Evolutionary conservation across 2,797 vertebrate genomes (phyloP), one percentile per base, ranked within the genome.

Genomic region (Sitta carolinensis): DNA sequence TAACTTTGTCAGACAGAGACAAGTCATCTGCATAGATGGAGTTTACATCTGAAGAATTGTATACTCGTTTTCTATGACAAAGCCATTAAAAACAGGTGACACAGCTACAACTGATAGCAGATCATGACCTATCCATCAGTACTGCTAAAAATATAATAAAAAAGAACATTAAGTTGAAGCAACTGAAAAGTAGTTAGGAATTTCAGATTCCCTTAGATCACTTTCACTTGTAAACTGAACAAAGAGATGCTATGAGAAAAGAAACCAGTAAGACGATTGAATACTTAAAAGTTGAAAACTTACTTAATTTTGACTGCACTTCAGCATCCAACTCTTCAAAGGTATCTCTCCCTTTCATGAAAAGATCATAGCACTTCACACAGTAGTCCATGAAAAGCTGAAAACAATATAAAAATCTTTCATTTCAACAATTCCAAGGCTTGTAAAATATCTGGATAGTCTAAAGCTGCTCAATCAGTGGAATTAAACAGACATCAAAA

Each of bases 371-470:
- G 77, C 98, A 98, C 73, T 99, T 98, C 76, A 97, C 96, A 32
- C 97, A 97, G 81, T 99, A 99, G 54, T 99, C 98, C 76, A 98
- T 66, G 93, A 99, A 99, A 58, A 99, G 96, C 99, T 99, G 93
- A 76, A 85, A 89, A 86, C 22, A 90, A 54, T 77, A 50, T 16
- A 1, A 68, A 69, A 79, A 50, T 43, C 25, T 92, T 87, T 50
- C 2, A 81, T 75, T 62, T 63, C 22, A 68, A 30, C 9, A 11
- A 62, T 50, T 84, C 30, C 42, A 76, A 83, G 11, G 38, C 43
- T 14, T 69, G 7, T 54, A 55, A 83, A 86, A 48, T 52, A 91
- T 8, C 34, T 62, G 51, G 6, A n/a, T 18, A 27, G 14, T 43
- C 23, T 84, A 87, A 55, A 82, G 59, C 30, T 74, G 66, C 16